phyloP scores from a whole-genome alignment of 2,888 invertebrate genomes.

The Seladonia tumulorum region DNA sequence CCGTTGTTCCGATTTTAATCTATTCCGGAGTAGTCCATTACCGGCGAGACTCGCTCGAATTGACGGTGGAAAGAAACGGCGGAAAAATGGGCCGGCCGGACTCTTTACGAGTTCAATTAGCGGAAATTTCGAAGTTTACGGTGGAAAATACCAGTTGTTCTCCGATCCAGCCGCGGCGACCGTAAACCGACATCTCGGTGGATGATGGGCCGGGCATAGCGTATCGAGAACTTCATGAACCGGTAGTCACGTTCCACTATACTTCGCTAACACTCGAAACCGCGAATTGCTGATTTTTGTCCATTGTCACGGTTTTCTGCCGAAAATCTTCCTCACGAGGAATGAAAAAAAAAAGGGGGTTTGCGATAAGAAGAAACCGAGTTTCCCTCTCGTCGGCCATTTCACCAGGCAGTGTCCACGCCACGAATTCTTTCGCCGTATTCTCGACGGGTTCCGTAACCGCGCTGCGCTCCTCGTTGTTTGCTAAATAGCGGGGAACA shows the following conservation, averaged over 20 bases:
- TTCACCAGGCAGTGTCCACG: not conserved
- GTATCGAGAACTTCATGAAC: conserved; percentile 15
- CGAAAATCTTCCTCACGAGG: too few relatives aligned
- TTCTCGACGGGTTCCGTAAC: conserved; percentile 21
- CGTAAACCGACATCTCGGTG: conserved; percentile 19
- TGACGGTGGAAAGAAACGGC: not conserved
- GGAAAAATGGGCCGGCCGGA: conserved; percentile 33
- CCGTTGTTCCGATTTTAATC: conserved; percentile 50
- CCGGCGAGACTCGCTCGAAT: conserved; percentile 8
- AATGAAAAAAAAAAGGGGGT: too few relatives aligned
- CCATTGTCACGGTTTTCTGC: too few relatives aligned
- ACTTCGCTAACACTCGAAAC: not conserved
- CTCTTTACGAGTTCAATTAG: conserved; percentile 42
- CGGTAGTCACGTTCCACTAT: not conserved
- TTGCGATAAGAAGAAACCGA: too few relatives aligned
- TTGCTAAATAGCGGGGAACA: conserved; percentile 35
- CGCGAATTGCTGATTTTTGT: not conserved
- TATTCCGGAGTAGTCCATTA: conserved; percentile 31
- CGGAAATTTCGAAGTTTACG: conserved; percentile 56
- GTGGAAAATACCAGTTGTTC: conserved; percentile 54
- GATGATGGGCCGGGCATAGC: not conserved
- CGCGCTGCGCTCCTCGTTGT: conserved; percentile 2
- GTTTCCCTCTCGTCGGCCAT: not conserved
- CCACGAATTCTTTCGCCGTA: not conserved
- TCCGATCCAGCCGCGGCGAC: conserved; percentile 62